phyloP scores from a whole-genome alignment of 2,888 invertebrate species.

The Drosophila affinis region DNA sequence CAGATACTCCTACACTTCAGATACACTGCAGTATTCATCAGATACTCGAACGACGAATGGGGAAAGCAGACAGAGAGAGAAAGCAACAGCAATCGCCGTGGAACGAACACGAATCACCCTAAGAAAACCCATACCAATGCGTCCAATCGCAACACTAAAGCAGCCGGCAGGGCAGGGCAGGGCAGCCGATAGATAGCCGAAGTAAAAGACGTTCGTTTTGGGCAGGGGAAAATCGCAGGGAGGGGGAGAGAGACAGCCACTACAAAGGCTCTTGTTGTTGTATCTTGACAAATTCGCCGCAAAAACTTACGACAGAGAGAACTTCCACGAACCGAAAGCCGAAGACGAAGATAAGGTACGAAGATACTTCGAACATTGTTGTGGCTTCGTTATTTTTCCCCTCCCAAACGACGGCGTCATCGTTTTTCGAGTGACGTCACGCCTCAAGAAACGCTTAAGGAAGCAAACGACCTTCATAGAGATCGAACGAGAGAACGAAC shows the following conservation, averaged over 20 bases:
- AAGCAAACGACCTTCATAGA: slow-evolving; percentile 75
- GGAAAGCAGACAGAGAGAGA: slow-evolving; percentile 55
- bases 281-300: slow-evolving; percentile 29
- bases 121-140: slow-evolving; percentile 73
- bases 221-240: too few species aligned
- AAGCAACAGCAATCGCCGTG: slow-evolving; percentile 38
- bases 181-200: slow-evolving; percentile 18
- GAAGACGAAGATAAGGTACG: slow-evolving; percentile 37
- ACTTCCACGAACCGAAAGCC: slow-evolving; percentile 22
- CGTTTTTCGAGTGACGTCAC: slow-evolving; percentile 69
- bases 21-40: slow-evolving; percentile 41
- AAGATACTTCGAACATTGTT: slow-evolving; percentile 48
- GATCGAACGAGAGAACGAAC: neutral
- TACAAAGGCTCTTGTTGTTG: too few species aligned
- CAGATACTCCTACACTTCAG: slow-evolving; percentile 33
- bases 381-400: slow-evolving; percentile 61
- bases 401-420: slow-evolving; percentile 50
- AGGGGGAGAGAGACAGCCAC: too few species aligned
- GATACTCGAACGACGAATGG: slow-evolving; percentile 67
- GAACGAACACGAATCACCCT: slow-evolving; percentile 45
- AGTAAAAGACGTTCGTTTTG: too few species aligned
- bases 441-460: slow-evolving; percentile 69
- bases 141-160: slow-evolving; percentile 31
- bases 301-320: slow-evolving; percentile 70
- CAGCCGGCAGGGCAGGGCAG: too few species aligned